Percentiles rank a stretch among this genome's conserved stretches.
Evolutionary conservation across 2,888 invertebrate species (phyloP).

Genomic region (Papilio protenor): DNA sequence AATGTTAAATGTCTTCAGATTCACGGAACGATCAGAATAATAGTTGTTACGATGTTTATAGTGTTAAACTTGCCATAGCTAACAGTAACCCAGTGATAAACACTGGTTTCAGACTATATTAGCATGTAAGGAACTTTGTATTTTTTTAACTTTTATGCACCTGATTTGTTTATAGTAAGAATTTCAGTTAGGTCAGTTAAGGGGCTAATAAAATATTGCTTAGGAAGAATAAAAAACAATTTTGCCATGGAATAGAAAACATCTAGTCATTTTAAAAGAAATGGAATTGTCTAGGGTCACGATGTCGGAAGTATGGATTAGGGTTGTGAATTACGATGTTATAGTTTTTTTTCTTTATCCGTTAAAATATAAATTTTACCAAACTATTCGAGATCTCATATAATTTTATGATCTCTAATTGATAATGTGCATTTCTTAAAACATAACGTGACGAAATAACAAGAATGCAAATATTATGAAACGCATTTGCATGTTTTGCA

Average conservation of each 20-base stretch:
- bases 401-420: conserved; percentile 78
- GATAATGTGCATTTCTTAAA: conserved; percentile 76
- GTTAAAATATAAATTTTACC: conserved; percentile 59
- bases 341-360: conserved; percentile 64
- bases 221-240: conserved; percentile 48
- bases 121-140: conserved; percentile 55
- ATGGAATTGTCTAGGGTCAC: conserved; percentile 68
- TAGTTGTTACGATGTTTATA: conserved; percentile 54
- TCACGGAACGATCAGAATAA: conserved; percentile 55
- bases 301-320: conserved; percentile 68
- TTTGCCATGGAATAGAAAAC: conserved; percentile 74
- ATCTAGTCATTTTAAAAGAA: conserved; percentile 54
- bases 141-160: conserved; percentile 44
- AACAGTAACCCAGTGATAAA: conserved; percentile 57
- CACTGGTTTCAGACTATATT: conserved; percentile 47
- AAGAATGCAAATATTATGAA: conserved; percentile 20
- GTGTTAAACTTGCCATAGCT: conserved; percentile 62
- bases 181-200: conserved; percentile 45
- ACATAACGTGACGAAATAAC: conserved; percentile 52
- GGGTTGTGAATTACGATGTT: conserved; percentile 82
- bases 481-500: conserved; percentile 54
- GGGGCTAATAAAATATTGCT: conserved; percentile 42
- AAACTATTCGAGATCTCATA: conserved; percentile 76
- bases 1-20: conserved; percentile 66
- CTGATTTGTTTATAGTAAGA: conserved; percentile 16